Percentiles rank a stretch among this genome's conserved stretches.
Conservation (phyloP, 1,140 invertebrate genomes). For the Panagrolaimus sp. region DNA sequence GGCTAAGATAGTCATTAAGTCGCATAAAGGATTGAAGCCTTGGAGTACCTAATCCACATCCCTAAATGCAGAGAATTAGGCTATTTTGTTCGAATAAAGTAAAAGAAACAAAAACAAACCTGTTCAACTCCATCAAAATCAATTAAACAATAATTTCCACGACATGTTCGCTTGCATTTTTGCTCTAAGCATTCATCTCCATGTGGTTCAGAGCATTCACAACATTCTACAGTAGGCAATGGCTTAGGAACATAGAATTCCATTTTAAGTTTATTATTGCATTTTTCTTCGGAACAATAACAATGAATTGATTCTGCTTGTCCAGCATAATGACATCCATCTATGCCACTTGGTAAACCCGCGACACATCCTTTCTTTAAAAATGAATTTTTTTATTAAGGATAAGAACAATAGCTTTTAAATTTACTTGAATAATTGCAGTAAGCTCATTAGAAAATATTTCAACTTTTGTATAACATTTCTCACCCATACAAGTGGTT, state of each 20-base stretch:
- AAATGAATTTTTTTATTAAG: constrained; percentile 7
- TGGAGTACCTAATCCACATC: constrained; percentile 52
- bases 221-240: constrained; percentile 53
- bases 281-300: constrained; percentile 50
- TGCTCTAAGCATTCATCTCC: constrained; percentile 51
- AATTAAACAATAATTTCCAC: constrained; percentile 56
- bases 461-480: constrained; percentile 56
- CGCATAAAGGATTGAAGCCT: constrained; percentile 48
- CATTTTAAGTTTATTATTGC: constrained; percentile 35
- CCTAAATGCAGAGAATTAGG: constrained; percentile 39
- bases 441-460: constrained; percentile 47
- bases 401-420: constrained; percentile 8
- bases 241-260: constrained; percentile 36
- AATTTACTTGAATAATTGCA: constrained; percentile 55
- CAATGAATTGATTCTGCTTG: constrained; percentile 56
- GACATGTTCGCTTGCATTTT: constrained; percentile 40
- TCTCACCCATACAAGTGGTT: constrained; percentile 41
- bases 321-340: constrained; percentile 55
- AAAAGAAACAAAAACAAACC: constrained; percentile 19
- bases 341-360: constrained; percentile 43
- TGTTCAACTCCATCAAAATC: constrained; percentile 57
- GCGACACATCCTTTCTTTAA: constrained; percentile 57
- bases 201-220: constrained; percentile 50
- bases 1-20: constrained; percentile 43
- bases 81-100: not conserved